Conservation (phyloP, 2,113 vertebrate genomes). For the Aplodontia rufa region DNA sequence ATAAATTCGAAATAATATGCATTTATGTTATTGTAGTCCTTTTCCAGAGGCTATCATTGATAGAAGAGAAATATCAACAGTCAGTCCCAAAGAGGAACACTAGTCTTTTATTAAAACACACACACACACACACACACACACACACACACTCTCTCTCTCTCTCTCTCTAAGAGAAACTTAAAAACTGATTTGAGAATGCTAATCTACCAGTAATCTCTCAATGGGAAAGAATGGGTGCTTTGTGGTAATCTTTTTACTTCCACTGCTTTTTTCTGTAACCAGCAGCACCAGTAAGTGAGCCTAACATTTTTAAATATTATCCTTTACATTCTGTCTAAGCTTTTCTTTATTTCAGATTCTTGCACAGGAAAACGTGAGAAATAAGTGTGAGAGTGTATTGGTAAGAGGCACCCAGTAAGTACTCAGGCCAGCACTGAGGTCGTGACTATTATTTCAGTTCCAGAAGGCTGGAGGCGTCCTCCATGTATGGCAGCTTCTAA, state of each 20-base stretch:
- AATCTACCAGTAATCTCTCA: constrained; percentile 38
- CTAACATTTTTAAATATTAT: neutral
- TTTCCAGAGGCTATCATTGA: neutral
- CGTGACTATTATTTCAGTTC: neutral
- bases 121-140: no score
- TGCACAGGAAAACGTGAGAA: neutral
- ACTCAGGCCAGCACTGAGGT: neutral
- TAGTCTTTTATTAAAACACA: neutral
- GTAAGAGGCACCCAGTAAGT: no score
- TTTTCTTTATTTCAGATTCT: neutral
- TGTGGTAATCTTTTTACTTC: neutral
- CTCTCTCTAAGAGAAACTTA: constrained; percentile 43
- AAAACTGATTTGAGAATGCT: constrained; percentile 29
- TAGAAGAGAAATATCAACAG: neutral
- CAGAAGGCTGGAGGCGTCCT: neutral
- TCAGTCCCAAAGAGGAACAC: neutral
- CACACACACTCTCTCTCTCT: no score
- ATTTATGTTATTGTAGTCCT: neutral
- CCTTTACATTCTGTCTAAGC: neutral
- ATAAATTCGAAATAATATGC: neutral
- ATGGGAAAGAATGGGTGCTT: neutral
- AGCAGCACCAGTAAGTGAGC: neutral
- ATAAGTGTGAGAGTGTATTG: no score
- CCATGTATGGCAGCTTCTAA: neutral
- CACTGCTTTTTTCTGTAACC: neutral